Base-by-base conservation (phyloP, 1,140 invertebrate species). In the Bombyx mandarina region DNA sequence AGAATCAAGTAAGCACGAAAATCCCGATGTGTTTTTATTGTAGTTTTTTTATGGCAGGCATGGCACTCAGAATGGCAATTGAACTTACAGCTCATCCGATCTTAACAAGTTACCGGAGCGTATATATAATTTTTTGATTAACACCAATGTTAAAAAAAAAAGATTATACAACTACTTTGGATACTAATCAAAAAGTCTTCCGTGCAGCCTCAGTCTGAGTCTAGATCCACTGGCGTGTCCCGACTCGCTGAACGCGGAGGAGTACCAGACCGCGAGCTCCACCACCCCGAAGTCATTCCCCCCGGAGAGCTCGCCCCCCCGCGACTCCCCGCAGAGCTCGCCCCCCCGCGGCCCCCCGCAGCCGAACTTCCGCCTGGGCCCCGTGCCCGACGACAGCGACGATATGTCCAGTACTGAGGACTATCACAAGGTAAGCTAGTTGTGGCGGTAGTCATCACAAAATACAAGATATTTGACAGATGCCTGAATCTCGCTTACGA, bases 221-320 rank as follows among this genome's bases (percentile, higher is more conserved):
- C 61, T 84, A 35, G 79, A 82, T 51, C 79, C 77, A 7, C 69
- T 81, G 1, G 67, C 75, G 9, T 73, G 72, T 1, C 70, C 72
- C 0, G 66, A 66, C 62, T 62, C 84, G 7, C 88, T 90, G 35
- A 90, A 90, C 45, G 90, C 91, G 3, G 89, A 73, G 43, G 93
- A 94, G 65, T 94, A 93, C 73, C 93, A 94, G 75, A 94, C 93
- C n/a, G 93, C 93, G 0, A 79, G 89, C 12, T 91, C 90, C 60
- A 22, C n/a, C 22, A 75, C 80, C 67, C 82, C 76, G 47, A 73
- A 71, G 58, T 57, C 49, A 35, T 65, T 66, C 51, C 71, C 69
- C 1, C 71, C 65, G 43, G 57, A 66, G 12, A 76, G 81, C 60
- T 66, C 82, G 5, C 35, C 26, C 22, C 54, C 18, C 46, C 54